Base-by-base conservation (phyloP, 2,797 vertebrate genomes). In the Crypturellus tataupa region DNA sequence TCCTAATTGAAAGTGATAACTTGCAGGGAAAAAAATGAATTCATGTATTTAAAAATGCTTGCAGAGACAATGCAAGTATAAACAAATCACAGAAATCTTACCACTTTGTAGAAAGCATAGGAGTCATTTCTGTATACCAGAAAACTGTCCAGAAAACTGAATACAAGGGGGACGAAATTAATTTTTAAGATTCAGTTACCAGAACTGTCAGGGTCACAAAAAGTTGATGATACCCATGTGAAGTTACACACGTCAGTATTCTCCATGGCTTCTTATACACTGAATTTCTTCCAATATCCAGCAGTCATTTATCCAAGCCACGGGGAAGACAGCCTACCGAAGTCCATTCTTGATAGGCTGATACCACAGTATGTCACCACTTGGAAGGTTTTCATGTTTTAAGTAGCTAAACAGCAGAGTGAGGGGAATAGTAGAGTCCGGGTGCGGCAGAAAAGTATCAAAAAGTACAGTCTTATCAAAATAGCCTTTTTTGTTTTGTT, bases 61-160 rank as follows among this genome's bases (percentile, higher is more conserved):
- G 70, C 56, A 87, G 89, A 73, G 29, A 86, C 92, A 88, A 77
- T 17, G 21, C 20, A 87, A 59, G 7, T 51, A 14, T 78, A 85
- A 87, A 63, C 4, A 56, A 90, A 47, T 11, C 13, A 53, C 29
- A 79, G 33, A 84, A 67, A 77, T 63, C 10, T 23, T 25, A 47
- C 12, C 7, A 2, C 23, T 33, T 72, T 69, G 9, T 51, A 17
- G 12, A 68, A 87, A 70, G 29, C 31, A 44, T 14, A 39, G 14
- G 4, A 1, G 8, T 49, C 27, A 56, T 56, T 67, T 20, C n/a
- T 55, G 9, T 10, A 24, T 5, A 24, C 39, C 10, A 23, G 9
- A 46, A 93, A 81, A 46, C 16, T 15, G 9, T 46, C 35, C 33
- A 58, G 24, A 8, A 44, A 58, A 78, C n/a, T 56, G 10, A 68